phyloP scores from a whole-genome alignment of 2,888 invertebrate genomes.

The Drosophila dives region DNA sequence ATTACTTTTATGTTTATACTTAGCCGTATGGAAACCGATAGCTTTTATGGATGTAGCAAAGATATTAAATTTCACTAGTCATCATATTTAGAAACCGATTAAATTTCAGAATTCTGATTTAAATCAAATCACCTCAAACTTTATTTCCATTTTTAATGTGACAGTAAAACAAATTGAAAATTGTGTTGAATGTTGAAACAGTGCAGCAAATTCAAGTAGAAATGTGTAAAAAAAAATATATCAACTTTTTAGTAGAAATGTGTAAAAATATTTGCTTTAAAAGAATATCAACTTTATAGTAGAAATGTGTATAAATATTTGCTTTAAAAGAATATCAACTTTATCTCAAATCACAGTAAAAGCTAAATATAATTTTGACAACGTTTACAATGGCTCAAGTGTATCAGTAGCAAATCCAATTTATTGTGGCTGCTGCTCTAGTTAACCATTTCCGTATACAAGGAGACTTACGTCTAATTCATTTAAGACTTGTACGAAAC shows the following conservation, averaged over 20 bases:
- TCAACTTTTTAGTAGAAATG: too few relatives aligned
- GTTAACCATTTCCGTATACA: constrained; percentile 7
- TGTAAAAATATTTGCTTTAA: too few relatives aligned
- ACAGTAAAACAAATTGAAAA: background rate
- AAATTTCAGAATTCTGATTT: background rate
- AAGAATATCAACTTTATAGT: background rate
- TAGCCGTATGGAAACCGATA: background rate
- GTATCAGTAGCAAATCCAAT: constrained; percentile 49
- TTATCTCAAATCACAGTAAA: constrained; percentile 14
- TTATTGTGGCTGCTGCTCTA: constrained; percentile 20
- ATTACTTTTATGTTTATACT: constrained; percentile 22
- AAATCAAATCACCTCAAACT: background rate
- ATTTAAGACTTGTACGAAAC: constrained; percentile 48
- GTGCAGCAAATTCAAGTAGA: background rate
- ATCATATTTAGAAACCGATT: background rate
- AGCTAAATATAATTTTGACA: constrained; percentile 1
- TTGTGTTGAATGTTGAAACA: background rate
- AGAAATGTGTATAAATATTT: background rate
- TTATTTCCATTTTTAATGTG: background rate
- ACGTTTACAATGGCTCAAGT: constrained; percentile 32
- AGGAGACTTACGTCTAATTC: constrained; percentile 51
- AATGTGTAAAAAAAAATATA: background rate
- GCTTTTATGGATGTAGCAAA: background rate
- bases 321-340: background rate
- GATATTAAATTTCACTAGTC: background rate